Evolutionary conservation across 1,140 invertebrate species (phyloP), one percentile per base, ranked within the genome.

Genomic region (Hydropsyche tenuis): DNA sequence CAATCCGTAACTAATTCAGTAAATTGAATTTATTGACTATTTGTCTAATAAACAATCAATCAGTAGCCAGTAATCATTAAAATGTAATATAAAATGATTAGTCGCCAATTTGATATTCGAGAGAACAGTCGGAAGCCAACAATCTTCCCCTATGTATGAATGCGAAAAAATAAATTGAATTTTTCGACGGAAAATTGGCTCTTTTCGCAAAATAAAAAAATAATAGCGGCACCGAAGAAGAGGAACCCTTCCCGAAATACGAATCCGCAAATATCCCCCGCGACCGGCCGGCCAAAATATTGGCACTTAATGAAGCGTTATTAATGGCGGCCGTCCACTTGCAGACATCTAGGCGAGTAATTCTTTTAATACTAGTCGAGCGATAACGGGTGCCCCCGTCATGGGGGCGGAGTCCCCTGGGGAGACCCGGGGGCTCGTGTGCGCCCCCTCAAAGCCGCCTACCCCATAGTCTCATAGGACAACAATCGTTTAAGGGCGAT

Each of bases 271-370:
- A 74, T 73, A 77, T 48, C 51, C 62, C 23, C 71, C 45, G 16
- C 51, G 48, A n/a, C 73, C 69, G 62, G 64, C 72, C 72, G 68
- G 42, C 68, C 63, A 73, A 76, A 76, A 76, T 74, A 73, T 77
- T 77, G 75, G 75, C 75, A 77, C 75, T 63, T 74, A 77, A 77
- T 77, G 75, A 77, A 77, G 51, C 66, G 75, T 74, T 48, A 74
- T 60, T 77, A 77, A 77, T 77, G 43, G 73, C 68, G 70, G 37
- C 60, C 63, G 53, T 63, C 53, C 70, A 63, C 42, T 73, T 73
- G 71, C 71, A 73, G 71, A 69, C 51, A 45, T 69, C 30, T 75
- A 75, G 73, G 64, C 60, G 74, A 71, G 56, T 75, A 75, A 76
- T 76, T 76, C 75, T 76, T 76, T 76, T 73, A 76, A 75, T 75